Evolutionary conservation across 2,888 invertebrate species (phyloP).

Genomic region (Epinotia ramella): DNA sequence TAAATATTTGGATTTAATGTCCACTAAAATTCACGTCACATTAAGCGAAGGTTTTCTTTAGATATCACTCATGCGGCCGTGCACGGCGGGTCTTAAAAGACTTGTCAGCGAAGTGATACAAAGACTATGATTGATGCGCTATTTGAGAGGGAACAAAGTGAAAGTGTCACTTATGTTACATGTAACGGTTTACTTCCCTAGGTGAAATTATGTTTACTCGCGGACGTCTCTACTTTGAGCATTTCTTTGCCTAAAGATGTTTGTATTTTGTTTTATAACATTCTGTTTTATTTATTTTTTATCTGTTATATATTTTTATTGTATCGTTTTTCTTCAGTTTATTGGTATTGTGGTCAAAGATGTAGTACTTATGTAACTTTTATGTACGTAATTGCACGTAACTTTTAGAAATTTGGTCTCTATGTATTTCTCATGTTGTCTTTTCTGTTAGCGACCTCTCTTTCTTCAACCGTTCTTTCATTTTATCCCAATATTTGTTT

Average conservation of each 20-base stretch:
- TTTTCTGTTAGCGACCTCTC: too few species aligned
- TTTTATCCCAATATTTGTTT: too few species aligned
- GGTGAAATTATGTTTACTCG: conserved; percentile 28
- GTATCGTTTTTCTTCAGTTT: too few species aligned
- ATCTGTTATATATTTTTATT: too few species aligned
- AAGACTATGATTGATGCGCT: conserved; percentile 63
- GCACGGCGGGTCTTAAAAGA: conserved; percentile 59
- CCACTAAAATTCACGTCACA: conserved; percentile 4
- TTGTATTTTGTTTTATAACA: too few species aligned
- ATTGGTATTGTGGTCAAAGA: too few species aligned
- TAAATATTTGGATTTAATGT: neutral
- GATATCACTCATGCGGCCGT: conserved; percentile 50
- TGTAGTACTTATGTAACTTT: too few species aligned
- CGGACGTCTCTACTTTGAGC: neutral
- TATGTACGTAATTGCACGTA: too few species aligned
- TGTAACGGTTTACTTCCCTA: conserved; percentile 15
- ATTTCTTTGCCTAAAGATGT: neutral
- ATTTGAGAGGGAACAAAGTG: conserved; percentile 57
- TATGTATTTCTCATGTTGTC: too few species aligned
- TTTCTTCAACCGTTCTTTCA: too few species aligned
- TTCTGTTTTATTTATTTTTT: too few species aligned
- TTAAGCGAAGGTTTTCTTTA: neutral
- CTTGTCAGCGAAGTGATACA: conserved; percentile 57
- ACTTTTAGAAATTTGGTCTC: too few species aligned
- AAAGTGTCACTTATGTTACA: conserved; percentile 55